Evolutionary conservation across 2,797 vertebrate genomes (phyloP).

Genomic region (Ceryle rudis): DNA sequence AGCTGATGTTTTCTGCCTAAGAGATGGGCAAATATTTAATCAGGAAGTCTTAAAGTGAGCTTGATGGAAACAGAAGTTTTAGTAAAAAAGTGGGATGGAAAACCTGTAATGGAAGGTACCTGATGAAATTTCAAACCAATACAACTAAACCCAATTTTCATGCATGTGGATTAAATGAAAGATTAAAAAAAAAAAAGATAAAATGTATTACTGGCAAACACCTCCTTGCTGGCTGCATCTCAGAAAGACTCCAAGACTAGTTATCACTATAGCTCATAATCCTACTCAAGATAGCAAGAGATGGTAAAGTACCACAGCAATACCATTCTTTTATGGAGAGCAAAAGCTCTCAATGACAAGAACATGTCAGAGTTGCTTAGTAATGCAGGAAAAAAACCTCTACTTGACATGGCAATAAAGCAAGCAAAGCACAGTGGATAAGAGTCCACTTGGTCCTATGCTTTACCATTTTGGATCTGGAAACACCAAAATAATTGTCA

Average conservation of each 20-base stretch:
- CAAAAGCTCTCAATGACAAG: background rate
- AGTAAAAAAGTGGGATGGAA: background rate
- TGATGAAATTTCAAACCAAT: background rate
- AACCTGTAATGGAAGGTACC: background rate
- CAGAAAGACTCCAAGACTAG: background rate
- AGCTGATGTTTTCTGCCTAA: background rate
- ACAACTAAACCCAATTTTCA: background rate
- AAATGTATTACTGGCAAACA: background rate
- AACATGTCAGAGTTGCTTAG: background rate
- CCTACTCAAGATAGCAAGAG: background rate
- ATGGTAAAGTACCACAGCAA: background rate
- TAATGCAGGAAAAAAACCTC: background rate
- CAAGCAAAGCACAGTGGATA: background rate
- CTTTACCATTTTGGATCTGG: background rate
- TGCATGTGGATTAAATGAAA: background rate
- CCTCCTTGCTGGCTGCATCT: background rate
- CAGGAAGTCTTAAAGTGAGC: background rate
- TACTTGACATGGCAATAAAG: background rate
- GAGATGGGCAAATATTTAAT: conserved; percentile 23
- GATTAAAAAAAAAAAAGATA: background rate
- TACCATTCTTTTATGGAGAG: background rate
- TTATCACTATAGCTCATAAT: background rate
- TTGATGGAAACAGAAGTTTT: background rate
- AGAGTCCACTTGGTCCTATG: background rate
- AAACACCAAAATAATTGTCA: background rate